Evolutionary conservation across 2,113 vertebrate genomes (phyloP), one percentile per base, ranked within the genome.

Genomic region (Tachysurus fulvidraco): DNA sequence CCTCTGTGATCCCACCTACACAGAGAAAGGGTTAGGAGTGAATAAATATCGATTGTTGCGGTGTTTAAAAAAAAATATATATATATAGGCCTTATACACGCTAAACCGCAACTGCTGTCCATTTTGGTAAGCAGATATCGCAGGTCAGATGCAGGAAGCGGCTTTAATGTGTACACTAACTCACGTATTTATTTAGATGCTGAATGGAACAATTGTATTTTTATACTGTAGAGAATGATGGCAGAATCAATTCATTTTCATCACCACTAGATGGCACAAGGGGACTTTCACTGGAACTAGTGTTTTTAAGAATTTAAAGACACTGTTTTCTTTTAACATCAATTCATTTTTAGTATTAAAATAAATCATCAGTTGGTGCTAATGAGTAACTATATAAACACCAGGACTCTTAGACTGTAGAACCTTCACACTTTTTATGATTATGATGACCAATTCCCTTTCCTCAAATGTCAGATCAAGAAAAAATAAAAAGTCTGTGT

Each of bases 1-100:
- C 97, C 91, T 98, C 97, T 46, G 97, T 98, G 93, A 98, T 97
- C n/a, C 95, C 96, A 89, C 96, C 97, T 90, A 95, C 74, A 88
- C 41, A 76, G 28, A 52, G 41, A 2, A 9, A 65, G 30, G 41
- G 14, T 52, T 7, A 59, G 30, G 71, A 59, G 69, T 0, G 23
- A 23, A 50, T 44, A 76, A 60, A 14, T 55, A 30, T 16, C 54
- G 21, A 74, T 46, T 4, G 3, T 46, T 73, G 11, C 21, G 21
- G 59, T 60, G 21, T 62, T 25, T 62, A 36, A 17, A 36, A 69
- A 41, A 71, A 17, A 19, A 21, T 2, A 50, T 2, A 36, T 1
- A 36, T n/a, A n/a, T n/a, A n/a, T n/a, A 36, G 67, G 36, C 36
- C 19, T 73, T 46, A 11, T 73, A 23, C 9, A 46, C 36, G 46